Evolutionary conservation across 2,113 vertebrate species (phyloP).

Genomic region (Chaenocephalus aceratus): DNA sequence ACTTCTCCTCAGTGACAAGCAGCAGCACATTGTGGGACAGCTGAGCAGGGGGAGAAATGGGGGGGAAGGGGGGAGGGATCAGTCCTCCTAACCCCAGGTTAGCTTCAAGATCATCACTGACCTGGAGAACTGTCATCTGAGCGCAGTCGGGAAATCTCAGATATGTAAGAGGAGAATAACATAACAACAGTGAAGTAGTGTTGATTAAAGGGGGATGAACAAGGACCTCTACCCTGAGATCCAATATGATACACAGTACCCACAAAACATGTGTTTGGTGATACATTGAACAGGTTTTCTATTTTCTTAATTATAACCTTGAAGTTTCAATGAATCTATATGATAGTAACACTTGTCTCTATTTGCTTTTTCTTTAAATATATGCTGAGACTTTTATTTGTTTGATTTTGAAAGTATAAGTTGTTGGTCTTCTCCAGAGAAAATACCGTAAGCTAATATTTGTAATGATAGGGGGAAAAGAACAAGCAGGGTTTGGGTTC

Average conservation of each 20-base stretch:
- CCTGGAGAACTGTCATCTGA: constrained; percentile 65
- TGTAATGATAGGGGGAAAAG: not conserved
- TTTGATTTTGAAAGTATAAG: not conserved
- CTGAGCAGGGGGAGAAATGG: constrained; percentile 75
- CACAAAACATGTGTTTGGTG: not conserved
- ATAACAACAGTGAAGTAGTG: constrained; percentile 47
- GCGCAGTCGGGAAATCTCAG: constrained; percentile 59
- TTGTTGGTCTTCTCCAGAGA: not conserved
- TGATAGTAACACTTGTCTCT: not conserved
- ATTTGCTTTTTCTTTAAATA: no score
- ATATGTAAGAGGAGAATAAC: constrained; percentile 66
- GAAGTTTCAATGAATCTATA: not conserved
- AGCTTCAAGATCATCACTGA: constrained; percentile 68
- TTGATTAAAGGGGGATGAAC: constrained; percentile 46
- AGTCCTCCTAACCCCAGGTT: constrained; percentile 68
- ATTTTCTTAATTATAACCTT: constrained; percentile 4
- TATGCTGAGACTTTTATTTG: not conserved
- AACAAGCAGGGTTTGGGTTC: not conserved
- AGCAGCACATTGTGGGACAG: constrained; percentile 94
- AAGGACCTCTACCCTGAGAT: constrained; percentile 7
- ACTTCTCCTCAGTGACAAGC: constrained; percentile 88
- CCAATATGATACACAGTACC: not conserved
- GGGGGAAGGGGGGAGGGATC: constrained; percentile 43
- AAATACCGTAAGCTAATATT: not conserved
- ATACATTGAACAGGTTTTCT: not conserved